Percentiles rank a stretch among this genome's conserved stretches.
These are phyloP conservation scores for Ptiloglossa arizonensis DNA, from an alignment of 1,140 invertebrate genomes.

Conservation along the genomic window DNA sequence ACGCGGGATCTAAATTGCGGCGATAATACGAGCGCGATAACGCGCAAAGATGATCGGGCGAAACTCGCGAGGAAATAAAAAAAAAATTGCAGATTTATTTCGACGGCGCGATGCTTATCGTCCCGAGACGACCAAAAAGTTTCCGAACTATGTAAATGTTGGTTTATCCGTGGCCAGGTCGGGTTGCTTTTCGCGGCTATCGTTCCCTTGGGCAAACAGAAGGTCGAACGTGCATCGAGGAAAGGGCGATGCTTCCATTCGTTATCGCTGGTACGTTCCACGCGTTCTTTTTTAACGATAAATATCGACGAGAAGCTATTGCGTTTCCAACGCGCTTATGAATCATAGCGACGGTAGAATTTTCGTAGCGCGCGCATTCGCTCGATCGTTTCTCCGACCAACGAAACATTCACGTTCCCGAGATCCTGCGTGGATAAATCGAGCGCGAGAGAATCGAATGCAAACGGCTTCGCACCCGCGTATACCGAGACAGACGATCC, in stretches of 20 bases:
- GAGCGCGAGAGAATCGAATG: too few relatives aligned
- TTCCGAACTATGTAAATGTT: not conserved
- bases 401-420: too few relatives aligned
- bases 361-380: too few relatives aligned
- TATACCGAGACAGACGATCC: too few relatives aligned
- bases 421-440: too few relatives aligned
- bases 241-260: not conserved
- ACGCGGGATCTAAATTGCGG: conserved; percentile 49
- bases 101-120: conserved; percentile 29
- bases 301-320: not conserved
- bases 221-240: not conserved
- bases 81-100: conserved; percentile 42
- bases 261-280: not conserved
- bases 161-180: not conserved
- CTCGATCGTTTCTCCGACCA: too few relatives aligned
- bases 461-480: too few relatives aligned
- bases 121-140: not conserved
- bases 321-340: not conserved
- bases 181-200: not conserved
- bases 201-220: conserved; percentile 14
- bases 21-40: conserved; percentile 27
- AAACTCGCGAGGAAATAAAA: not conserved
- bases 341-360: not conserved
- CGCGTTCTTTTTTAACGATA: not conserved
- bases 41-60: not conserved